phyloP scores from a whole-genome alignment of 1,140 invertebrate species.

The Eulimnadia texana region DNA sequence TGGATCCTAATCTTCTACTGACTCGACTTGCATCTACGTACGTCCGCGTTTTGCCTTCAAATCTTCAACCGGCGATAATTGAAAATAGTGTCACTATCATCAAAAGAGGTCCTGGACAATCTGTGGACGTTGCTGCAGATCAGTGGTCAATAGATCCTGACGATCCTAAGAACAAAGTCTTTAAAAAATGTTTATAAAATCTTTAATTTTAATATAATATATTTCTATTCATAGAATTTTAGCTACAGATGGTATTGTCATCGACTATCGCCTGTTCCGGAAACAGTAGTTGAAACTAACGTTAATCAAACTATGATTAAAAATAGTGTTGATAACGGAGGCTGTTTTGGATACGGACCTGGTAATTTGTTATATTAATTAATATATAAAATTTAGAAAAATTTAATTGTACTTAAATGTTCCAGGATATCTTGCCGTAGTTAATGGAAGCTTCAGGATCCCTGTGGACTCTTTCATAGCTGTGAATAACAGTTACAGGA shows the following conservation, averaged over 20 bases:
- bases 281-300: background rate
- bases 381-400: background rate
- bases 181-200: background rate
- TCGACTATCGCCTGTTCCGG: background rate
- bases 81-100: background rate
- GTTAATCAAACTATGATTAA: background rate
- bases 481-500: conserved; percentile 12
- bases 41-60: background rate
- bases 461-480: conserved; percentile 13
- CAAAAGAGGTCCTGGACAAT: background rate
- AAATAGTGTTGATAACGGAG: background rate
- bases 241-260: conserved; percentile 16
- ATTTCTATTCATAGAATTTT: conserved; percentile 17
- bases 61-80: background rate
- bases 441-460: background rate
- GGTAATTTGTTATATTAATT: background rate
- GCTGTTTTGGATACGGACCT: conserved; percentile 6
- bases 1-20: conserved; percentile 1
- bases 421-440: background rate
- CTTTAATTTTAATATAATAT: too few species aligned
- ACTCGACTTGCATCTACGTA: background rate
- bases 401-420: too few species aligned
- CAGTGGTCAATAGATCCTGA: background rate
- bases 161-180: background rate
- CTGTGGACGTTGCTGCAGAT: background rate